phyloP scores from a whole-genome alignment of 2,113 vertebrate genomes.

The Equus quagga region DNA sequence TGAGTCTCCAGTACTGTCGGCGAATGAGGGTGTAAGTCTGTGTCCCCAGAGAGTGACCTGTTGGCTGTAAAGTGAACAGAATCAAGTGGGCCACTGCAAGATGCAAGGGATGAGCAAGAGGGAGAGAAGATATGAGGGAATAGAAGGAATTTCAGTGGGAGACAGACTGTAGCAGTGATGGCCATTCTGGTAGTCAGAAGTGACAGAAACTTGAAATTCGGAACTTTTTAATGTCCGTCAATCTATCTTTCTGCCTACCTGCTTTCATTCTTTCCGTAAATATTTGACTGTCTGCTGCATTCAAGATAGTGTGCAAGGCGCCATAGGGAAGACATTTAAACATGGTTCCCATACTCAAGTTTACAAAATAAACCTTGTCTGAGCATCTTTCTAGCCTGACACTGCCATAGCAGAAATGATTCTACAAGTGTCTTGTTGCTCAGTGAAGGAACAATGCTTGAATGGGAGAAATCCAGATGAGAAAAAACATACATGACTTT shows the following conservation, averaged over 20 bases:
- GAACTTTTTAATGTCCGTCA: background rate
- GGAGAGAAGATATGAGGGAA: background rate
- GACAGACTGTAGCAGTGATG: background rate
- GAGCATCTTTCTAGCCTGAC: background rate
- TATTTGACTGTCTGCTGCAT: background rate
- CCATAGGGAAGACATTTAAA: background rate
- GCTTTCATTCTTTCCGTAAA: background rate
- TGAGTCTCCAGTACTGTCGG: background rate
- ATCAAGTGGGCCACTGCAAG: background rate
- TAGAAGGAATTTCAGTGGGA: background rate
- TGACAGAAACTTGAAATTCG: background rate
- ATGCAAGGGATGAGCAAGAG: background rate
- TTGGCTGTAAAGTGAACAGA: background rate
- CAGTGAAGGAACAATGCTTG: background rate
- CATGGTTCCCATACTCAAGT: background rate
- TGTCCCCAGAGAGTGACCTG: background rate
- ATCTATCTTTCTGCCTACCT: background rate
- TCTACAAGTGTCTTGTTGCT: background rate
- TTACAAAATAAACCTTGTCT: conserved; percentile 4
- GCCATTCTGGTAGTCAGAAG: background rate
- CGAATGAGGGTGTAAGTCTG: background rate
- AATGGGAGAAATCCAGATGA: background rate
- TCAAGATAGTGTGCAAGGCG: background rate
- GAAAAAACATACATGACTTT: background rate
- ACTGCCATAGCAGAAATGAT: background rate